phyloP scores from a whole-genome alignment of 2,797 vertebrate genomes.

The Hippocampus kuda region DNA sequence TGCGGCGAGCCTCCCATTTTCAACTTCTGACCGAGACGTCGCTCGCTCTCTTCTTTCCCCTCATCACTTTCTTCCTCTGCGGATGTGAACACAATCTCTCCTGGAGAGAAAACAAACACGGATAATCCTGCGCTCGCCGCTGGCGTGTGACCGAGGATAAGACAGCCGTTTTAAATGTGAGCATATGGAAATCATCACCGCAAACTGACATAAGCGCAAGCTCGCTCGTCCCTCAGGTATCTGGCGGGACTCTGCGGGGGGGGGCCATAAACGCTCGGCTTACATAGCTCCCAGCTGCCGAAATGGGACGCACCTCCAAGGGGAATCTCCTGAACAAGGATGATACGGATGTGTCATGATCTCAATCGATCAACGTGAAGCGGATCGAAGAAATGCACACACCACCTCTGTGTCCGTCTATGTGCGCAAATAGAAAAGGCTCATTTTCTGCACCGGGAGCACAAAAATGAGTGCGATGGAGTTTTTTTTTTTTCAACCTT shows the following conservation, averaged over 20 bases:
- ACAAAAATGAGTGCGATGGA: background rate
- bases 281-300: slow-evolving; percentile 39
- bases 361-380: background rate
- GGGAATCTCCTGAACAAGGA: slow-evolving; percentile 16
- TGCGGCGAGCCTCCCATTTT: slow-evolving; percentile 8
- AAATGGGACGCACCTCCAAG: slow-evolving; percentile 30
- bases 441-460: too few relatives aligned
- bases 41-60: slow-evolving; percentile 5
- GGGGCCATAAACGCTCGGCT: slow-evolving; percentile 43
- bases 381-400: too few relatives aligned
- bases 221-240: slow-evolving; percentile 44
- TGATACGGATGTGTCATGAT: background rate
- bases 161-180: slow-evolving; percentile 61
- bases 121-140: slow-evolving; percentile 64
- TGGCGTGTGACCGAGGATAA: slow-evolving; percentile 67
- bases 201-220: slow-evolving; percentile 42
- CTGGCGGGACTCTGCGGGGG: slow-evolving; percentile 26
- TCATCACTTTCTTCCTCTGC: slow-evolving; percentile 30
- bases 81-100: slow-evolving; percentile 69
- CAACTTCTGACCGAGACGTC: slow-evolving; percentile 25
- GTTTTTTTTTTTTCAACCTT: background rate
- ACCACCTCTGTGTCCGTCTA: too few relatives aligned
- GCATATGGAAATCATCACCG: slow-evolving; percentile 60
- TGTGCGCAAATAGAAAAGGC: too few relatives aligned
- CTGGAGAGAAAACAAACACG: slow-evolving; percentile 68